Evolutionary conservation across 2,888 invertebrate species (phyloP).

Genomic region (Acanthoscelides obtectus): DNA sequence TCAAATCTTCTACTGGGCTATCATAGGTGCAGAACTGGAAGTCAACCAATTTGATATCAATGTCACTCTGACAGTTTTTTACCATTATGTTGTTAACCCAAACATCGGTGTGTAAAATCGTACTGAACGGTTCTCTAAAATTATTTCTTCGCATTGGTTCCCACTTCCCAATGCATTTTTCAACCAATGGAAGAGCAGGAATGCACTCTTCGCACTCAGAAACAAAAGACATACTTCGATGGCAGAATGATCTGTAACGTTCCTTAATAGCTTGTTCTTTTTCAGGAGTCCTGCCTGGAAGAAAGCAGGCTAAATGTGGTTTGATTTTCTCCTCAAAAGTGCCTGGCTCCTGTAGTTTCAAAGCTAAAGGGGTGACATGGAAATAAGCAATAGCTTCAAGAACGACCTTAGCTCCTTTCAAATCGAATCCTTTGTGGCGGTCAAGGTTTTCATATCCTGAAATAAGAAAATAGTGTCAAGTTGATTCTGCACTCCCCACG

Average conservation of each 20-base stretch:
- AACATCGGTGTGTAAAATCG: conserved; percentile 53
- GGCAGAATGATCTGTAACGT: too few species aligned
- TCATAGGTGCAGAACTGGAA: conserved; percentile 29
- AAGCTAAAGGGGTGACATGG: neutral
- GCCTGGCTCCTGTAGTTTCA: conserved; percentile 1
- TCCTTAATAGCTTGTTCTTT: conserved; percentile 3
- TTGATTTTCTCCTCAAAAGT: conserved; percentile 10
- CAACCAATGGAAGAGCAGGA: conserved; percentile 7
- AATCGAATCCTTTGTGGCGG: neutral
- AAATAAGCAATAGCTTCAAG: neutral
- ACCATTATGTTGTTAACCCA: conserved; percentile 59
- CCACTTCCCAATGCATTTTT: conserved; percentile 1
- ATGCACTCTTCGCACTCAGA: conserved; percentile 12
- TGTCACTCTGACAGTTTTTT: conserved; percentile 26
- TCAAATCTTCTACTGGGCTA: conserved; percentile 28
- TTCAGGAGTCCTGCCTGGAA: neutral
- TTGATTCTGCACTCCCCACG: too few species aligned
- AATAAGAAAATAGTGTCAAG: too few species aligned
- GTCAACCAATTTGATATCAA: conserved; percentile 30
- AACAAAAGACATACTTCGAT: conserved; percentile 7
- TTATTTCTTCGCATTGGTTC: conserved; percentile 9
- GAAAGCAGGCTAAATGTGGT: neutral
- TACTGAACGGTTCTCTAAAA: conserved; percentile 47
- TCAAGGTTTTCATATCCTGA: neutral
- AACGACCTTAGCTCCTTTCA: neutral